Evolutionary conservation across 2,113 vertebrate species (phyloP).

Genomic region (Arenaria interpres): DNA sequence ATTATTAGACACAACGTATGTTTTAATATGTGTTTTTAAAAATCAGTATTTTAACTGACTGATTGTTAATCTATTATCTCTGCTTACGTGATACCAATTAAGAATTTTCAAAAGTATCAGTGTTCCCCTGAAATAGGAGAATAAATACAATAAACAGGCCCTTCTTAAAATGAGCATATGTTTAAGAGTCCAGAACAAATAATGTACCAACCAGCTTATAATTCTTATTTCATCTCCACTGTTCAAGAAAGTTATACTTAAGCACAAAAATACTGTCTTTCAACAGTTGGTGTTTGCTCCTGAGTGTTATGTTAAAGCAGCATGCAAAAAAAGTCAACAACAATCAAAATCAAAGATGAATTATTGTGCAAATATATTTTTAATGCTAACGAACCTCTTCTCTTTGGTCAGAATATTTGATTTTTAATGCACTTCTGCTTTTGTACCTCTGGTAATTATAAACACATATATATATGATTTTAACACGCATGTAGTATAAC

Average conservation of each 20-base stretch:
- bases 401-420: not conserved
- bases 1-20: not conserved
- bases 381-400: not conserved
- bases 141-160: not conserved
- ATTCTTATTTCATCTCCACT: not conserved
- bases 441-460: not conserved
- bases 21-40: not conserved
- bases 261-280: not conserved
- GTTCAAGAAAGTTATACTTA: not conserved
- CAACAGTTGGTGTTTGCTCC: not conserved
- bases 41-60: not conserved
- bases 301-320: not conserved
- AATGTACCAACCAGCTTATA: not conserved
- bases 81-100: not conserved
- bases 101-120: not conserved
- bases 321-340: not conserved
- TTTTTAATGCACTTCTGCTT: not conserved
- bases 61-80: not conserved
- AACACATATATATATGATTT: not conserved
- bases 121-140: not conserved
- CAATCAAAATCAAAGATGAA: not conserved
- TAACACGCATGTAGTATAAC: not conserved
- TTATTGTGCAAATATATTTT: not conserved
- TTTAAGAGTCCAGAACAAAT: not conserved
- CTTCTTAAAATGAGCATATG: not conserved